Evolutionary conservation across 2,888 invertebrate genomes (phyloP).

Genomic region (Athalia rosae): DNA sequence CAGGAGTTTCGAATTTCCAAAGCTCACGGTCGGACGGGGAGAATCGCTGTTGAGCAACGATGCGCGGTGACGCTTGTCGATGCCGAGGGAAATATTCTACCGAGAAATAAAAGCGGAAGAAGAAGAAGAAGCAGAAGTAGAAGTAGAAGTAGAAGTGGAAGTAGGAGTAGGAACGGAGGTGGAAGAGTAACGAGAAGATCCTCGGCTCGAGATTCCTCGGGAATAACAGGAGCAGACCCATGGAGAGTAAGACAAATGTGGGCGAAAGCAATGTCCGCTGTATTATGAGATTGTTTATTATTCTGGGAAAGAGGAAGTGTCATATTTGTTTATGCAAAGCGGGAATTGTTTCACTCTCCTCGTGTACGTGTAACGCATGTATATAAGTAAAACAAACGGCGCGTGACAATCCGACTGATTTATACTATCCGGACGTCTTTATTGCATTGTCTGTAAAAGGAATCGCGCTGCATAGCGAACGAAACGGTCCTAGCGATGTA

Average conservation of each 20-base stretch:
- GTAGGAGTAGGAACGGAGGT: not conserved
- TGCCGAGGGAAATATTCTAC: too few relatives aligned
- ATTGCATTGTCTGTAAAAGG: conserved; percentile 57
- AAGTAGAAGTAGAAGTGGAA: not conserved
- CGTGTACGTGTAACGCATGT: too few relatives aligned
- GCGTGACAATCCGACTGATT: conserved; percentile 51
- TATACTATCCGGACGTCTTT: conserved; percentile 61
- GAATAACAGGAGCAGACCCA: not conserved
- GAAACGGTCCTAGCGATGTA: conserved; percentile 8
- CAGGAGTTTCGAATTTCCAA: not conserved
- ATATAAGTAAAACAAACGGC: conserved; percentile 7
- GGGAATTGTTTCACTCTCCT: conserved; percentile 49
- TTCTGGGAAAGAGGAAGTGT: conserved; percentile 60
- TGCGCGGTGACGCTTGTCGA: too few relatives aligned
- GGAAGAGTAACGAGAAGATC: conserved; percentile 32
- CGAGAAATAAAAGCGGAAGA: not conserved
- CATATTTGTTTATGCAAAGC: conserved; percentile 65
- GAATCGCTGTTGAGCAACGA: too few relatives aligned
- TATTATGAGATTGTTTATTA: conserved; percentile 48
- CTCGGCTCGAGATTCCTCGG: conserved; percentile 30
- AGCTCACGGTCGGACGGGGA: not conserved
- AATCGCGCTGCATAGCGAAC: conserved; percentile 45
- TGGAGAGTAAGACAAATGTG: conserved; percentile 59
- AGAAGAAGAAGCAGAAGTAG: conserved; percentile 4
- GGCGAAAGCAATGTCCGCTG: conserved; percentile 63